Conservation (phyloP, 2,888 invertebrate species). For the Tenthredo livida region DNA sequence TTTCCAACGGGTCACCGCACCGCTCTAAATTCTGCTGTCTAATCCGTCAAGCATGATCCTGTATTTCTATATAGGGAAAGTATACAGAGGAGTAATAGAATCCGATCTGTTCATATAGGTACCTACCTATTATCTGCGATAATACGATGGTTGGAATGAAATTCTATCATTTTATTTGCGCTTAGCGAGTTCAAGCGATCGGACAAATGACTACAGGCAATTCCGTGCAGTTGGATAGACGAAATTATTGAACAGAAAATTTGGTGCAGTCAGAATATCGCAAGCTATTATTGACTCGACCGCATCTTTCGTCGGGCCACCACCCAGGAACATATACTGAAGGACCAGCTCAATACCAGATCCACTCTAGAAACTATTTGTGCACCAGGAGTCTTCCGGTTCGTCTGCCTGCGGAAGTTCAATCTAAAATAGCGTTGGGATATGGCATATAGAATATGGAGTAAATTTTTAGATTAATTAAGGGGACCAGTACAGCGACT, state of each 20-base stretch:
- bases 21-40: too few species aligned
- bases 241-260: slow-evolving; percentile 39
- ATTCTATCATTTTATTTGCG: neutral
- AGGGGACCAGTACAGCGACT: too few species aligned
- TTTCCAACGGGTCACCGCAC: too few species aligned
- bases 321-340: neutral
- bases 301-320: neutral
- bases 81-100: neutral
- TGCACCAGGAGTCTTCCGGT: neutral
- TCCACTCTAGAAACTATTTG: neutral
- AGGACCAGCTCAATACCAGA: slow-evolving; percentile 36
- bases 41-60: neutral
- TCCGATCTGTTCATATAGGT: too few species aligned
- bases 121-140: too few species aligned
- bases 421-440: neutral
- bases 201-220: neutral
- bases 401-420: neutral
- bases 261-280: slow-evolving; percentile 18
- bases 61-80: neutral
- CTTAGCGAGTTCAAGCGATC: neutral
- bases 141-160: too few species aligned
- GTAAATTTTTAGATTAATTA: neutral
- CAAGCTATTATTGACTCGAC: slow-evolving; percentile 36
- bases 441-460: neutral
- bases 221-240: neutral